Conservation (phyloP, 2,888 invertebrate species). For the Rotaria socialis region DNA sequence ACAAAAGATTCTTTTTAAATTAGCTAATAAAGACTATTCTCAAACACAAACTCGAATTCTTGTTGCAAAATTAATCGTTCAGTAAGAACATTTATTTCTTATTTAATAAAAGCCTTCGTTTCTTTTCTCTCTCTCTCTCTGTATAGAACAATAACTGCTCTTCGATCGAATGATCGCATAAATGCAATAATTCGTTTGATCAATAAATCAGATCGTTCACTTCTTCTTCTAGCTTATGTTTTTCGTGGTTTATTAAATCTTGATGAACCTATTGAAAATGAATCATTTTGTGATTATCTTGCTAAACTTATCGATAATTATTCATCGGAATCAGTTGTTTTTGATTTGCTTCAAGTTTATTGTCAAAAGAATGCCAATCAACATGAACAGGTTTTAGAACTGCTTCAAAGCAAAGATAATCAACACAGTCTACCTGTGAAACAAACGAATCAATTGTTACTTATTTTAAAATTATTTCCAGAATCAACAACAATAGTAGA, state of each 20-base stretch:
- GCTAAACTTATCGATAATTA: neutral
- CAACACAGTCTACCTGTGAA: neutral
- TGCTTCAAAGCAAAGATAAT: neutral
- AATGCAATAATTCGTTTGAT: neutral
- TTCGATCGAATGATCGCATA: neutral
- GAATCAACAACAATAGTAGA: neutral
- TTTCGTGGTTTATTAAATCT: neutral
- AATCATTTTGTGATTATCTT: neutral
- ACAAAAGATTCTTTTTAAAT: neutral
- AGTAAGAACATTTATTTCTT: neutral
- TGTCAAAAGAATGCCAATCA: neutral
- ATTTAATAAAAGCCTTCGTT: neutral
- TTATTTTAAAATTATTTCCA: neutral
- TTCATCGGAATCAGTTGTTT: neutral
- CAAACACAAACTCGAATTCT: neutral
- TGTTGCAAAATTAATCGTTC: neutral
- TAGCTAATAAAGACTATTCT: neutral
- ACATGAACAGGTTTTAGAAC: neutral
- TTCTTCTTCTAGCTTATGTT: slow-evolving; percentile 4
- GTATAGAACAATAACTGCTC: neutral
- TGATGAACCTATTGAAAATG: neutral
- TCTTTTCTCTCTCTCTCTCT: neutral
- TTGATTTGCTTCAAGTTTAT: neutral
- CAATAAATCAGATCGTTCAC: neutral
- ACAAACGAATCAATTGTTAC: neutral